phyloP scores from a whole-genome alignment of 2,113 vertebrate genomes.

The Vulpes lagopus region DNA sequence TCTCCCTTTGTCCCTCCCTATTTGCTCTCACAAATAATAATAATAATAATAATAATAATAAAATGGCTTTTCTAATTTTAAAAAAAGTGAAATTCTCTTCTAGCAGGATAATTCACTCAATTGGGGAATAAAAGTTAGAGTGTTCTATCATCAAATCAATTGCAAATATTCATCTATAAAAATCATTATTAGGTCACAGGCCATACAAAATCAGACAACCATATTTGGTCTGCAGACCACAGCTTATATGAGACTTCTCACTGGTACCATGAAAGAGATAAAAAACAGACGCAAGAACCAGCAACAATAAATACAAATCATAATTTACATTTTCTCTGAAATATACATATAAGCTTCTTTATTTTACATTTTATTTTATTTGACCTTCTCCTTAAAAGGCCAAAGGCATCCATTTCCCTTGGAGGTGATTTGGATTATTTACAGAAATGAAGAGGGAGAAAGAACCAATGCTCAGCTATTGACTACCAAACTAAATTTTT shows the following conservation, averaged over 20 bases:
- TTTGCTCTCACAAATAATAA: neutral
- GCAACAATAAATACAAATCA: neutral
- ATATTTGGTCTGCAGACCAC: neutral
- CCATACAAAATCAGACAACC: neutral
- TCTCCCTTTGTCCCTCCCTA: neutral
- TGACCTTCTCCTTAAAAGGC: neutral
- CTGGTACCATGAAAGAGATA: neutral
- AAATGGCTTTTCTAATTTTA: neutral
- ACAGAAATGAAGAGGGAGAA: neutral
- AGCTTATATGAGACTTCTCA: neutral
- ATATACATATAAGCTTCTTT: conserved; percentile 4
- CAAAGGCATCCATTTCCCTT: neutral
- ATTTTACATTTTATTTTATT: conserved; percentile 52
- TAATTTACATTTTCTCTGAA: neutral
- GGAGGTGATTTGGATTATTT: neutral
- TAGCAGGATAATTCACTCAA: neutral
- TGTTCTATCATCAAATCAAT: neutral
- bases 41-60: too few relatives aligned
- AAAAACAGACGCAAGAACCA: neutral
- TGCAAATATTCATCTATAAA: conserved; percentile 28
- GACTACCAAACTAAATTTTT: neutral
- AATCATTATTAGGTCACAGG: neutral
- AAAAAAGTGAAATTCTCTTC: neutral
- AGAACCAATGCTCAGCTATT: neutral
- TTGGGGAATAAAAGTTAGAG: neutral